A percentile compares a stretch with the other conserved stretches of the same genome.
These are phyloP conservation scores for Heliocidaris erythrogramma DNA, from an alignment of 35 echinoderm and acorn worm species.

Conservation along the genomic window DNA sequence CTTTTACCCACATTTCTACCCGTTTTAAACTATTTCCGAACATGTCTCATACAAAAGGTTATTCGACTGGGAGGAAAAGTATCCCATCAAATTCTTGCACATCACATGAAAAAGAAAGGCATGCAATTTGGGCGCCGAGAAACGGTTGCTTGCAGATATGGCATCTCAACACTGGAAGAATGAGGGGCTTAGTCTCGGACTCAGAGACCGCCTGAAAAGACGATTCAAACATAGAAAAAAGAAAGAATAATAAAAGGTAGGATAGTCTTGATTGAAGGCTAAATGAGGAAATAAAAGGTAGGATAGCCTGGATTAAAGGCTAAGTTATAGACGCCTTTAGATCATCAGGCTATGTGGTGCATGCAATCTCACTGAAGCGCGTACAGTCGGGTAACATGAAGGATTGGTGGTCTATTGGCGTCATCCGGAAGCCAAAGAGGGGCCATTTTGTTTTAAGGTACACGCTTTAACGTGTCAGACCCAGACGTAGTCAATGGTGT, in stretches of 20 bases:
- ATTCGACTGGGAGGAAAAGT: not conserved
- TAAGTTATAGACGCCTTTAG: conserved; percentile 19
- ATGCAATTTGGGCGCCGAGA: not conserved
- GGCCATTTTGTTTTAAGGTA: conserved; percentile 15
- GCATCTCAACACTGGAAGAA: not conserved
- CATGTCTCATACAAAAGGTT: not conserved
- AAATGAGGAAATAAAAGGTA: not conserved
- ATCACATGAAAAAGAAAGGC: not conserved
- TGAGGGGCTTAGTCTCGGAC: not conserved
- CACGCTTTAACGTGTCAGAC: not conserved
- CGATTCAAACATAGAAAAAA: not conserved
- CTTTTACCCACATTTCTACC: not conserved
- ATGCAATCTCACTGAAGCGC: conserved; percentile 35
- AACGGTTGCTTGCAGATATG: conserved; percentile 1
- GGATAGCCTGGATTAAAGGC: conserved; percentile 26
- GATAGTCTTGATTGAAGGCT: not conserved
- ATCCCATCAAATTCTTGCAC: not conserved
- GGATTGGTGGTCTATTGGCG: conserved; percentile 34
- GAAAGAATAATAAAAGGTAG: not conserved
- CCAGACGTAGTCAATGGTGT: not conserved
- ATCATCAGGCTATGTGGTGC: conserved; percentile 35
- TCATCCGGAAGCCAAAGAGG: not conserved
- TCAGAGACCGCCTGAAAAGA: not conserved
- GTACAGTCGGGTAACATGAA: conserved; percentile 38
- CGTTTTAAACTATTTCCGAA: not conserved